These are phyloP conservation scores for Phania funesta DNA, from an alignment of 2,888 invertebrate genomes.

Conservation along the genomic window DNA sequence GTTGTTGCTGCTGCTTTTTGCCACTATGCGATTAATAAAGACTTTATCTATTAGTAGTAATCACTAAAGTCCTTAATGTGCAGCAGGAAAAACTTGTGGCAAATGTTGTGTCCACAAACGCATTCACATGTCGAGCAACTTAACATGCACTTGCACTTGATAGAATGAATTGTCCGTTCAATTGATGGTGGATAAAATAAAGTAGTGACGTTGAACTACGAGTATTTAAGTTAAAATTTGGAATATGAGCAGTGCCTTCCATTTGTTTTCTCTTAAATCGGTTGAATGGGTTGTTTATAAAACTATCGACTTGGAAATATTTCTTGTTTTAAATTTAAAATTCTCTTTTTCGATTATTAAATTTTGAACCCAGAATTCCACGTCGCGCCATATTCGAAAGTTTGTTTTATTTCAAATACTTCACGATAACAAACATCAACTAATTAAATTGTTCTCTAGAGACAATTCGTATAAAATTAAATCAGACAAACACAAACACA, in stretches of 20 bases:
- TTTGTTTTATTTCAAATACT: slow-evolving; percentile 22
- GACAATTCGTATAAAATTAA: slow-evolving; percentile 50
- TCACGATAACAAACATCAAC: slow-evolving; percentile 38
- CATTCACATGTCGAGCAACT: slow-evolving; percentile 69
- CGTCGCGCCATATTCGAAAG: slow-evolving; percentile 56
- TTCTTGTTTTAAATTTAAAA: too few species aligned
- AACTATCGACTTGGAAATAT: too few species aligned
- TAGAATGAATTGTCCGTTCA: slow-evolving; percentile 66
- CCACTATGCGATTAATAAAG: slow-evolving; percentile 66
- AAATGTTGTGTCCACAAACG: slow-evolving; percentile 66
- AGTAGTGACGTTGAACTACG: neutral
- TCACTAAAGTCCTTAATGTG: slow-evolving; percentile 68
- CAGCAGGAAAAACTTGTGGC: slow-evolving; percentile 61
- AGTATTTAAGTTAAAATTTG: neutral
- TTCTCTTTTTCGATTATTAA: neutral
- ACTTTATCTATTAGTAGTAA: slow-evolving; percentile 77
- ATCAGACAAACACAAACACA: neutral
- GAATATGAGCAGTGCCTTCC: slow-evolving; percentile 2
- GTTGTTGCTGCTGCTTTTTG: slow-evolving; percentile 28
- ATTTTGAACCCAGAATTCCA: neutral
- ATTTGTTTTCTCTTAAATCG: neutral
- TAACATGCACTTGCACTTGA: slow-evolving; percentile 59
- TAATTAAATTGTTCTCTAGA: slow-evolving; percentile 65
- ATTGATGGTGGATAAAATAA: slow-evolving; percentile 34
- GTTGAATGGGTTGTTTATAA: neutral